A percentile compares a stretch with the other conserved stretches of the same genome.
Evolutionary conservation across 2,797 vertebrate species (phyloP).

Genomic region (Cyprinodon diabolis): DNA sequence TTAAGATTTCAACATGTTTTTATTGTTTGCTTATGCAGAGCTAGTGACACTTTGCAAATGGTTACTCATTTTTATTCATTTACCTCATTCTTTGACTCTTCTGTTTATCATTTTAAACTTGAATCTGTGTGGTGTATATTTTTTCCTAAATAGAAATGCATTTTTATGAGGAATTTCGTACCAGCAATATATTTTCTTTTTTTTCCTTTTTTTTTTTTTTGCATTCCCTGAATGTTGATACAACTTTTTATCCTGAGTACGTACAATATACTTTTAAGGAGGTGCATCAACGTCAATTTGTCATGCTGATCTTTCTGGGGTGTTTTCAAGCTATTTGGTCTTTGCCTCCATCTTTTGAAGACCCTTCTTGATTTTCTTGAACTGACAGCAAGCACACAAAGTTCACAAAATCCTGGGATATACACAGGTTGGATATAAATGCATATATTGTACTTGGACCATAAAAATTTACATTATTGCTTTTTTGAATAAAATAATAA

Average conservation of each 20-base stretch:
- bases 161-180: background rate
- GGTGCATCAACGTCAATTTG: background rate
- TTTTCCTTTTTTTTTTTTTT: background rate
- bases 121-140: background rate
- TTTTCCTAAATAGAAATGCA: background rate
- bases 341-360: too few relatives aligned
- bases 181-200: background rate
- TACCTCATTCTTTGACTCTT: background rate
- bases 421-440: too few relatives aligned
- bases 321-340: too few relatives aligned
- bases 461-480: too few relatives aligned
- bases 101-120: background rate
- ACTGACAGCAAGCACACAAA: too few relatives aligned
- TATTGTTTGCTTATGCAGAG: background rate
- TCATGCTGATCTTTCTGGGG: background rate
- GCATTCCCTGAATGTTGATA: background rate
- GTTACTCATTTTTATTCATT: background rate
- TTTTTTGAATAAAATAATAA: too few relatives aligned
- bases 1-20: slow-evolving; percentile 9
- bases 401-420: too few relatives aligned
- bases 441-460: too few relatives aligned
- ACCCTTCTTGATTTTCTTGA: too few relatives aligned
- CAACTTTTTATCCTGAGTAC: background rate
- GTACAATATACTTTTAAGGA: background rate
- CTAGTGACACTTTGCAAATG: background rate